Evolutionary conservation across 2,797 vertebrate genomes (phyloP).

Genomic region (Tragelaphus eurycerus): DNA sequence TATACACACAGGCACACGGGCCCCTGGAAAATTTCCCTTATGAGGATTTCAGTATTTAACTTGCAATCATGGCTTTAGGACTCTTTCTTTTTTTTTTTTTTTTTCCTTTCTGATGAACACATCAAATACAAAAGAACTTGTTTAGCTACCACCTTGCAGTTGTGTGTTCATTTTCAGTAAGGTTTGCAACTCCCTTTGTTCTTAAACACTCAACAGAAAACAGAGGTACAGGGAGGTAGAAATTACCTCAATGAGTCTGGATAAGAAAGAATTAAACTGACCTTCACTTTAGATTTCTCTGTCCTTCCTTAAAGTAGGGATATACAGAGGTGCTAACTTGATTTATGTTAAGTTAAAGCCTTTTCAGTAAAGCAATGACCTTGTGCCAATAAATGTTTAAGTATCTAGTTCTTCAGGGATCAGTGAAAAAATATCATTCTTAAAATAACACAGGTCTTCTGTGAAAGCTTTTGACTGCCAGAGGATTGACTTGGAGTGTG

Average conservation of each 20-base stretch:
- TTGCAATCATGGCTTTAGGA: background rate
- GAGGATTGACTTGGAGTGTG: conserved; percentile 8
- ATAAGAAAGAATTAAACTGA: conserved; percentile 55
- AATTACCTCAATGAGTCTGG: background rate
- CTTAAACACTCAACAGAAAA: conserved; percentile 45
- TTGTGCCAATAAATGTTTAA: conserved; percentile 64
- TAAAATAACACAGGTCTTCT: conserved; percentile 54
- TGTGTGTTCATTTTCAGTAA: background rate
- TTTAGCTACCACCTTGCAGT: conserved; percentile 31
- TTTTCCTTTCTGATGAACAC: conserved; percentile 39
- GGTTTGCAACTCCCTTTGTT: conserved; percentile 26
- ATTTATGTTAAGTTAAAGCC: conserved; percentile 65
- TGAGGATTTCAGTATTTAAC: conserved; percentile 10
- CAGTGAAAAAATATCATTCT: conserved; percentile 19
- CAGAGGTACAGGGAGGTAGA: background rate
- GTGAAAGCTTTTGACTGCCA: conserved; percentile 18
- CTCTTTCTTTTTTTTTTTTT: background rate
- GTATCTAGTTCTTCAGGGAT: conserved; percentile 56
- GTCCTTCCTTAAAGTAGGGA: conserved; percentile 38
- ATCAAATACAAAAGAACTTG: background rate
- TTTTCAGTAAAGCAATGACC: conserved; percentile 54
- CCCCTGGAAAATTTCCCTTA: background rate
- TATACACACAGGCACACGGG: background rate
- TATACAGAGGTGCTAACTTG: conserved; percentile 48
- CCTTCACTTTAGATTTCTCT: conserved; percentile 46